Percentiles rank a stretch among this genome's conserved stretches.
phyloP scores from a whole-genome alignment of 2,888 invertebrate species.

The Ephialtes manifestator region DNA sequence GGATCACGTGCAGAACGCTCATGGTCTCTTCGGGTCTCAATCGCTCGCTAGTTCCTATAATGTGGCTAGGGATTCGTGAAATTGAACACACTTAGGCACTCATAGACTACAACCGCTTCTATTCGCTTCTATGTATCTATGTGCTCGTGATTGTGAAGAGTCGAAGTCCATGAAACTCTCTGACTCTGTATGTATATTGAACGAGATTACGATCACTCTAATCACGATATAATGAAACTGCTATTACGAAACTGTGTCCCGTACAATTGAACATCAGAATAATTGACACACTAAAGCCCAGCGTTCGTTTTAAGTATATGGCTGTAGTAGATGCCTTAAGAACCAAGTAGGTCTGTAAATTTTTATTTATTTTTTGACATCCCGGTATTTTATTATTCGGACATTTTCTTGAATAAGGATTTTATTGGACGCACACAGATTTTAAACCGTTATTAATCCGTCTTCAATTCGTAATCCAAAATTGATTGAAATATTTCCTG shows the following conservation, averaged over 20 bases:
- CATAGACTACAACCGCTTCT: slow-evolving; percentile 30
- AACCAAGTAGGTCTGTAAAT: background rate
- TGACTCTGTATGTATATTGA: background rate
- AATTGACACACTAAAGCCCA: slow-evolving; percentile 5
- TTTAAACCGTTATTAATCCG: too few species aligned
- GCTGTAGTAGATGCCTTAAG: background rate
- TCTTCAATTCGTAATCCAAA: too few species aligned
- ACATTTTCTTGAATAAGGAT: too few species aligned
- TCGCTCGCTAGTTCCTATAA: slow-evolving; percentile 22
- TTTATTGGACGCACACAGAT: too few species aligned
- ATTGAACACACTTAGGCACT: slow-evolving; percentile 37
- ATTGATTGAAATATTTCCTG: too few species aligned
- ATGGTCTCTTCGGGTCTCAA: slow-evolving; percentile 15
- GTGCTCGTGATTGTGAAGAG: background rate
- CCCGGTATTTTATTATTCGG: background rate
- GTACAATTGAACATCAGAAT: background rate
- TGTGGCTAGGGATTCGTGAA: slow-evolving; percentile 23
- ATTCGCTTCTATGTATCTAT: background rate
- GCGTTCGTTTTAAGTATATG: background rate
- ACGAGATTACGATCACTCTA: slow-evolving; percentile 13
- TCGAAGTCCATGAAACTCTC: background rate
- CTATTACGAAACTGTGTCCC: background rate
- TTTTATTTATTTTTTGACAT: background rate
- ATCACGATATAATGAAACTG: background rate
- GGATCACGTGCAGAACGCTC: background rate